Evolutionary conservation across 30 jellyfish, hydroid and myxozoan genomes (phyloP).

Genomic region (Turritopsis dohrnii): DNA sequence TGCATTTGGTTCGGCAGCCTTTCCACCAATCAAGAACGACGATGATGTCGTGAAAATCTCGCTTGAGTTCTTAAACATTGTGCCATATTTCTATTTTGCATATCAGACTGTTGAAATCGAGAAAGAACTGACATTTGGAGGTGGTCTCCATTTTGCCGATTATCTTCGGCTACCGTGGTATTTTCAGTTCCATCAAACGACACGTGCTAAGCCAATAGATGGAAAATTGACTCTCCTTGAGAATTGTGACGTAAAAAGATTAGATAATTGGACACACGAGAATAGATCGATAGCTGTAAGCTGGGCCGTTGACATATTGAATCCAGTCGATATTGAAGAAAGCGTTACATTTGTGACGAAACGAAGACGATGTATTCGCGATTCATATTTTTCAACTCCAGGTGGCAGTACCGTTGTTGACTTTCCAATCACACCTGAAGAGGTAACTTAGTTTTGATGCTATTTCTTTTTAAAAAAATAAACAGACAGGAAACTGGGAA

Average conservation of each 20-base stretch:
- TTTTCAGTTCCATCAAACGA: background rate
- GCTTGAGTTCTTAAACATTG: background rate
- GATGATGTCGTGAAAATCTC: conserved; percentile 7
- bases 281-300: background rate
- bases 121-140: background rate
- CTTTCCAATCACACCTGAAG: conserved; percentile 21
- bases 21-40: background rate
- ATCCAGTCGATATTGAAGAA: conserved; percentile 28
- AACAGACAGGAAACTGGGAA: no score
- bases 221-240: background rate
- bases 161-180: conserved; percentile 17
- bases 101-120: background rate
- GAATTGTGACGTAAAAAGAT: background rate
- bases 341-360: conserved; percentile 17
- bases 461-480: no score
- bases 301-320: conserved; percentile 30
- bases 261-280: background rate
- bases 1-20: conserved; percentile 22
- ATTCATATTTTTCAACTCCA: background rate
- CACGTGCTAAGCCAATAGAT: background rate
- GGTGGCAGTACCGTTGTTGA: background rate
- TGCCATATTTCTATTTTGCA: conserved; percentile 27
- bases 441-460: conserved; percentile 24
- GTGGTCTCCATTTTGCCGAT: background rate
- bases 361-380: conserved; percentile 18